Base-by-base conservation (phyloP, 2,888 invertebrate species). In the Oscheius myriophilus region DNA sequence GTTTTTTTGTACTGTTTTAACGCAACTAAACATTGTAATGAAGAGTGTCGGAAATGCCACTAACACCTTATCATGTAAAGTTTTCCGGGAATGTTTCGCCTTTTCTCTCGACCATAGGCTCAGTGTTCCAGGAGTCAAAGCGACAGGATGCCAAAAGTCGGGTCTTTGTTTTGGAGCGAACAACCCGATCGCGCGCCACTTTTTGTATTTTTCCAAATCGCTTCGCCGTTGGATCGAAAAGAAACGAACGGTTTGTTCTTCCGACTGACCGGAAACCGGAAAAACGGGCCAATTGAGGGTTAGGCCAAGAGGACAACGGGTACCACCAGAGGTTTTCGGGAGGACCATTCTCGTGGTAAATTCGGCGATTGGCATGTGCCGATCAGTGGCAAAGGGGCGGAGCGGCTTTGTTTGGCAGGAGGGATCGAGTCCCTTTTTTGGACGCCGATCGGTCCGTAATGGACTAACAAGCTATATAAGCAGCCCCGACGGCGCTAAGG, bases 391-490 rank as follows among this genome's bases (percentile, higher is more conserved):
- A 18, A 21, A 23, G 9, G n/a, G 49, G 49, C 26, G n/a, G 61
- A 26, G 25, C 23, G 25, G 61, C 61, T 26, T 61, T 61, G 49
- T 49, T 59, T 61, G 61, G 61, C 61, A 61, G 49, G 61, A 49
- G 61, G 49, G 61, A 61, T 61, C 61, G 61, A 61, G 61, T 61
- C 61, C 61, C 61, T 61, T 61, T 61, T 61, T 61, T 61, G 61
- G 61, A 49, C 26, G 61, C 61, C 61, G 61, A 61, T 46, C 61
- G 61, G 61, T 49, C 61, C 61, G 61, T 61, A 61, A 61, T 61
- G 61, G 61, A 61, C 61, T 61, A 61, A 61, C 61, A 61, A 61
- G 61, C 61, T 61, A 61, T 61, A 61, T 61, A 61, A 61, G 61
- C 61, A 61, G 61, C 46, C 25, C n/a, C 33, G 46, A 49, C 25